phyloP scores from a whole-genome alignment of 2,113 vertebrate genomes.

The Galbula dea region DNA sequence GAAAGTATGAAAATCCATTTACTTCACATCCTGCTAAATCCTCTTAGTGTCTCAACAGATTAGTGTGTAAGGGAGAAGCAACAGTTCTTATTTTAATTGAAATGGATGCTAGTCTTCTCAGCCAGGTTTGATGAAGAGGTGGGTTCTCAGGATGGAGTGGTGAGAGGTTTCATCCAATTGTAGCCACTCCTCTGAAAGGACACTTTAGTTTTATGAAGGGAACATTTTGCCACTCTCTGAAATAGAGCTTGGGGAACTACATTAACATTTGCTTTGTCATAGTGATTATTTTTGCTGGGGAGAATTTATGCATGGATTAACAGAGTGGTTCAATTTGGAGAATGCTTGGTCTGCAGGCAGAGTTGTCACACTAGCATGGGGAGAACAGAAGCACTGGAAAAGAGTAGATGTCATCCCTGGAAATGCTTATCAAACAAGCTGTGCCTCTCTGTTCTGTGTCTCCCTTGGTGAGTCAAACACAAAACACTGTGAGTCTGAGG shows the following conservation, averaged over 20 bases:
- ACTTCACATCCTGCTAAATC: conserved; percentile 6
- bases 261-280: neutral
- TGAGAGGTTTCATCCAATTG: neutral
- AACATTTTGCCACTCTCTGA: neutral
- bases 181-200: neutral
- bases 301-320: neutral
- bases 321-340: neutral
- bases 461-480: neutral
- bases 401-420: neutral
- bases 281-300: neutral
- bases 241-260: neutral
- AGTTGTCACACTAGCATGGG: accelerated
- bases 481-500: neutral
- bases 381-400: neutral
- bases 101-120: neutral
- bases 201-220: neutral
- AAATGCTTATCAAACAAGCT: neutral
- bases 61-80: neutral
- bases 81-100: neutral
- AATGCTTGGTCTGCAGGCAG: neutral
- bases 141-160: neutral
- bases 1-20: conserved; percentile 26
- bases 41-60: conserved; percentile 6
- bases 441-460: neutral
- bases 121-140: neutral